phyloP scores from a whole-genome alignment of 2,888 invertebrate genomes.

The Poecilus cupreus region DNA sequence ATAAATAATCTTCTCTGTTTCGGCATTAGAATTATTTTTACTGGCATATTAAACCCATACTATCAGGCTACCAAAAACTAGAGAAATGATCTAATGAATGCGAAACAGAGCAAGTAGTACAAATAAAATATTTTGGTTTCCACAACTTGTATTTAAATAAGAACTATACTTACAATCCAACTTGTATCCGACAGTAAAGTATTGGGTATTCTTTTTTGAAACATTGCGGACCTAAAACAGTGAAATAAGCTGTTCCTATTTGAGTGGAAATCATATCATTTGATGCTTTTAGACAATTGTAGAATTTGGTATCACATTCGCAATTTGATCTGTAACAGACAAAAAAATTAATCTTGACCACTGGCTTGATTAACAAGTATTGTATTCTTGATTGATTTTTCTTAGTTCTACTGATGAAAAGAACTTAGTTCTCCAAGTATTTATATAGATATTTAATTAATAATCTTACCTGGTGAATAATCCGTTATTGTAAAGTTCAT shows the following conservation, averaged over 20 bases:
- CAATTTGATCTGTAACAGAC: slow-evolving; percentile 78
- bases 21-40: no score
- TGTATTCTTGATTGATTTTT: background rate
- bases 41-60: no score
- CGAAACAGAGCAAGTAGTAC: no score
- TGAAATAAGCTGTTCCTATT: slow-evolving; percentile 84
- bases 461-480: slow-evolving; percentile 77
- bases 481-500: slow-evolving; percentile 80
- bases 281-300: slow-evolving; percentile 79
- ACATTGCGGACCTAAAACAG: slow-evolving; percentile 82
- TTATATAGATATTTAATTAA: no score
- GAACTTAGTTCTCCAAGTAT: no score
- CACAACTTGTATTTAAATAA: no score
- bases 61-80: no score
- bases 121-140: no score
- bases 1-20: no score
- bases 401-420: background rate
- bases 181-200: slow-evolving; percentile 72
- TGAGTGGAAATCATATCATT: slow-evolving; percentile 75
- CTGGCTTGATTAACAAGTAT: background rate
- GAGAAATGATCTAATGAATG: no score
- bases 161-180: slow-evolving; percentile 69
- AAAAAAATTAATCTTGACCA: no score
- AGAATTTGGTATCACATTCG: slow-evolving; percentile 81
- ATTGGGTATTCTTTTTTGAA: slow-evolving; percentile 78